phyloP scores from a whole-genome alignment of 64 coral and sea anemone genomes.

The Porites australiensis region DNA sequence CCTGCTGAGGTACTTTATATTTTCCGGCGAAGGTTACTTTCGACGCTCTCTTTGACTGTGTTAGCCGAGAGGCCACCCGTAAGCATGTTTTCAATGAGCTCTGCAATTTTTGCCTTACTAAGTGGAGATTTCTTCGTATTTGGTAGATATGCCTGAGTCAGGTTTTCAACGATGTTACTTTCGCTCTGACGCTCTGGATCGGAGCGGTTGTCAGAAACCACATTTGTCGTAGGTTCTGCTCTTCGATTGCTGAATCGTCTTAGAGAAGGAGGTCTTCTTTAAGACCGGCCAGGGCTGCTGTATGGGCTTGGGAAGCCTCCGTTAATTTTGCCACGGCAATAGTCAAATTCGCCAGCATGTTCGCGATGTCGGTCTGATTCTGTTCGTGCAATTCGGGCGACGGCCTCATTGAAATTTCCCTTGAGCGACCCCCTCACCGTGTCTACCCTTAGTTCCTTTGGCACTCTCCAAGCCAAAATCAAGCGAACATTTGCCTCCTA shows the following conservation, averaged over 20 bases:
- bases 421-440: too few species aligned
- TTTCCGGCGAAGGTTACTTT: conserved; percentile 49
- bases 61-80: conserved; percentile 18
- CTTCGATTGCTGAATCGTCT: conserved; percentile 3
- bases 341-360: too few species aligned
- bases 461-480: too few species aligned
- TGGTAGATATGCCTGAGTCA: conserved; percentile 27
- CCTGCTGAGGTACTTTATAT: conserved; percentile 5
- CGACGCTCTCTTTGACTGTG: conserved; percentile 27
- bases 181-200: not conserved
- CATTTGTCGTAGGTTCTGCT: not conserved
- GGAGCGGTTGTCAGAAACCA: not conserved
- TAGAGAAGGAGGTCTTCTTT: conserved; percentile 27
- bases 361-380: too few species aligned
- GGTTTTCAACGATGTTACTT: conserved; percentile 13
- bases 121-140: conserved; percentile 31
- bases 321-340: not conserved
- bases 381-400: too few species aligned
- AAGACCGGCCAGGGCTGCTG: conserved; percentile 15
- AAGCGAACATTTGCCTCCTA: too few species aligned
- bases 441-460: too few species aligned
- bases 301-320: conserved; percentile 6
- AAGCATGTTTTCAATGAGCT: conserved; percentile 25
- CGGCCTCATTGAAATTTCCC: too few species aligned
- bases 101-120: conserved; percentile 15